These are phyloP conservation scores for Tryphoninae sp. DNA, from an alignment of 2,888 invertebrate species.

Conservation along the genomic window DNA sequence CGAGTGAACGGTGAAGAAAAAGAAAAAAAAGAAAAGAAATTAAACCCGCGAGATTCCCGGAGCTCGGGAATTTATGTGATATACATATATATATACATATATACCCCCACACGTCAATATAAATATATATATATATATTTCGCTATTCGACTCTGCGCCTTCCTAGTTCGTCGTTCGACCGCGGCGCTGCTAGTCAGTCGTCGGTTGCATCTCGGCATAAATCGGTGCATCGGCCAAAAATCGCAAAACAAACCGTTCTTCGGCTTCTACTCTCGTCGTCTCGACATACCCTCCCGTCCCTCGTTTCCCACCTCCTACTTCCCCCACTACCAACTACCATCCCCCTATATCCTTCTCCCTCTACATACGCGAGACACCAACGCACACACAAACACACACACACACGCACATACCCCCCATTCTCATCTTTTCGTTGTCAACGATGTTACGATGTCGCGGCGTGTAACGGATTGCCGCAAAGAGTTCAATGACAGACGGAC, in stretches of 20 bases:
- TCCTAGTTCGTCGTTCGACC: not conserved
- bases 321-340: not conserved
- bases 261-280: not conserved
- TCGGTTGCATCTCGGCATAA: not conserved
- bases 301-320: not conserved
- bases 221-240: slow-evolving; percentile 22
- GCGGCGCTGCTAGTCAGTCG: not conserved
- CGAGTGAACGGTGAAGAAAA: slow-evolving; percentile 3
- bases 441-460: slow-evolving; percentile 66
- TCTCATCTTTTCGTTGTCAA: slow-evolving; percentile 52
- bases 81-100: no score
- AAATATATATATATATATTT: slow-evolving; percentile 11
- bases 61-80: slow-evolving; percentile 26
- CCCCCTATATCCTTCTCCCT: not conserved
- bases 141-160: not conserved
- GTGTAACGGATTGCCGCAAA: slow-evolving; percentile 62
- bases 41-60: not conserved
- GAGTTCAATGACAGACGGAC: slow-evolving; percentile 56
- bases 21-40: slow-evolving; percentile 6
- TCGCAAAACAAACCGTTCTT: slow-evolving; percentile 2
- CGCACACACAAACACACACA: not conserved
- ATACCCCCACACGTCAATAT: no score
- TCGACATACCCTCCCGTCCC: not conserved
- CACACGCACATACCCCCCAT: not conserved
- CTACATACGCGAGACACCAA: not conserved